Base-by-base conservation (phyloP, 1,140 invertebrate species). In the Calephelis nemesis region DNA sequence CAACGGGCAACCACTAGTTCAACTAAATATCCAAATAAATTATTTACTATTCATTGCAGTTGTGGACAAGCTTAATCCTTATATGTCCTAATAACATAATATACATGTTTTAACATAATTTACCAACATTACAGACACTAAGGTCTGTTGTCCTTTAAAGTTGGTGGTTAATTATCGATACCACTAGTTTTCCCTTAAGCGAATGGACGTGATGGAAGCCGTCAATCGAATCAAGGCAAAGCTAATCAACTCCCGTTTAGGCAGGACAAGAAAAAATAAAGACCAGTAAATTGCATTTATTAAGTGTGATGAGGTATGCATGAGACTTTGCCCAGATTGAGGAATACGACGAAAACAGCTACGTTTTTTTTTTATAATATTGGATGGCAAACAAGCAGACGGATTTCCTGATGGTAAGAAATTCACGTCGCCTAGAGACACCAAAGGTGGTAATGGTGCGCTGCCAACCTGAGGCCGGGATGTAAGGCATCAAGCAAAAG, bases 51-150 rank as follows among this genome's bases (percentile, higher is more conserved):
- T 60, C 54, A 60, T 60, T 60, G 12, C 19, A 40, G 30, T 60
- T 30, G 39, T 30, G 39, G 11, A 60, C 11, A 39, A 12, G 54
- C 10, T 2, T 39, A 39, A 10, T 7, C 54, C 54, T 60, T 60
- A 39, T 60, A 39, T 12, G 54, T 11, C 54, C 54, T 60, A 60
- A 60, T 60, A 60, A 60, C 54, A 60, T 60, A 60, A 60, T 60
- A 60, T 60, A 60, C 54, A 60, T 60, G 54, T 40, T 60, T 60
- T 60, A 54, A 54, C 52, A 54, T 54, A 54, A 19, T 54, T 54
- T 54, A 54, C 52, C 52, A 54, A 54, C 52, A 12, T 30, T 54
- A 15, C 50, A 15, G 52, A 54, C 52, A 54, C 9, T 54, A 54
- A 54, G 52, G 52, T 19, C 30, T 30, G 15, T 9, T 30, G 49